Evolutionary conservation across 2,888 invertebrate genomes (phyloP), one percentile per base, ranked within the genome.

Genomic region (Dendrolimus houi): DNA sequence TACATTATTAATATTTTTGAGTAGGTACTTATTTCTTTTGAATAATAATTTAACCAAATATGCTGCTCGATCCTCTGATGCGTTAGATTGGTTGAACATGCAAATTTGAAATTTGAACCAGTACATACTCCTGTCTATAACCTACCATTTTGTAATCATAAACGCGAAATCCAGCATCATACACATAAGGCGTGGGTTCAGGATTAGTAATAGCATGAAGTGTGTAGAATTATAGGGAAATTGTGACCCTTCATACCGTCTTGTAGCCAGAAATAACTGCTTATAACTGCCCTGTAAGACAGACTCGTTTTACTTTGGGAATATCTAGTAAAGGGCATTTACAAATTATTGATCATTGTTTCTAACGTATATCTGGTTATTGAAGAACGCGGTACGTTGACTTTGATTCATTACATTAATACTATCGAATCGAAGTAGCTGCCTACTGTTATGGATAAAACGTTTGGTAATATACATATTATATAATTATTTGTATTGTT

Each of bases 181-280:
- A 62, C 63, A 53, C 52, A 65, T 63, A 58, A 59, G 17, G 55
- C 58, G 55, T 62, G 58, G 62, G 62, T 64, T 67, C 65, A 65
- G 63, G 12, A 47, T 47, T 10, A 8, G 14, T 56, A 53, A 47
- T 13, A 40, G 42, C 41, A 52, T 12, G 9, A n/a, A 41, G 60
- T 67, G 67, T 60, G 64, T 55, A 59, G 69, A 71, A 68, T 64
- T 67, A 68, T 62, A 63, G 63, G 65, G 64, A 72, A 71, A 76
- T 72, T 70, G 69, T 64, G 69, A 68, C 69, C 69, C 63, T 72
- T 69, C 65, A 66, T 63, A 62, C 57, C 68, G 66, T 70, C 68
- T 68, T 74, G 73, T 75, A 76, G 72, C 74, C 71, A 66, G 68
- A 74, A 71, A 62, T 78, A 79, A 79, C 79, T 77, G 76, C 79